Evolutionary conservation across 2,797 vertebrate genomes (phyloP).

Genomic region (Muraenolepis orangiensis): DNA sequence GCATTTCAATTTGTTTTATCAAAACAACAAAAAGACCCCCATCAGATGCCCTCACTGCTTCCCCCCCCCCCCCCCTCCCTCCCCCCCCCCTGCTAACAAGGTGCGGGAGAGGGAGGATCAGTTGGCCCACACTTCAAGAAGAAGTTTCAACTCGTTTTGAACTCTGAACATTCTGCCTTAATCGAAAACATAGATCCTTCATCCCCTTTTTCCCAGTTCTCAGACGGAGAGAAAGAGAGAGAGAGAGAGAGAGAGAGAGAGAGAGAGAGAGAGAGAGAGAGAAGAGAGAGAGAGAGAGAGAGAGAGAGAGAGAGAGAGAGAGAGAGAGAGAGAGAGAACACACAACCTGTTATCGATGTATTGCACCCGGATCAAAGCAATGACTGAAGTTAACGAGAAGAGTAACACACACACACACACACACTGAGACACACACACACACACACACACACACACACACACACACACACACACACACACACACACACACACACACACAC

Average conservation of each 20-base stretch:
- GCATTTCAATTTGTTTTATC: slow-evolving; percentile 34
- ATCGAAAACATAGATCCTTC: slow-evolving; percentile 43
- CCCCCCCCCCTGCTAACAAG: slow-evolving; percentile 38
- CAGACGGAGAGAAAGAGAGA: slow-evolving; percentile 31
- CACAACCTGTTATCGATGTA: slow-evolving; percentile 21
- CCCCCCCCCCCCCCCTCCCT: slow-evolving; percentile 14
- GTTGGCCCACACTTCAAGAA: slow-evolving; percentile 22
- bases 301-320: too few relatives aligned
- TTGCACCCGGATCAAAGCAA: slow-evolving; percentile 49
- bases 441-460: background rate
- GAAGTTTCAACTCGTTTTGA: slow-evolving; percentile 38
- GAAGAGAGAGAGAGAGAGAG: too few relatives aligned
- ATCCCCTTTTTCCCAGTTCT: slow-evolving; percentile 28
- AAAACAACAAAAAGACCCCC: slow-evolving; percentile 21
- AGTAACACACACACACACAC: slow-evolving; percentile 28
- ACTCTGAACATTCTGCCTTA: too few relatives aligned
- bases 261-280: slow-evolving; percentile 25
- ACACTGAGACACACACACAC: background rate
- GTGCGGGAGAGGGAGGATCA: slow-evolving; percentile 17
- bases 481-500: background rate
- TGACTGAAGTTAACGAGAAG: slow-evolving; percentile 45
- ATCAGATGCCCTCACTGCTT: background rate
- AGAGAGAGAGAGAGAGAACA: slow-evolving; percentile 27
- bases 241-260: slow-evolving; percentile 26
- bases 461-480: background rate